Base-by-base conservation (phyloP, 2,113 vertebrate species). In the Equus quagga region DNA sequence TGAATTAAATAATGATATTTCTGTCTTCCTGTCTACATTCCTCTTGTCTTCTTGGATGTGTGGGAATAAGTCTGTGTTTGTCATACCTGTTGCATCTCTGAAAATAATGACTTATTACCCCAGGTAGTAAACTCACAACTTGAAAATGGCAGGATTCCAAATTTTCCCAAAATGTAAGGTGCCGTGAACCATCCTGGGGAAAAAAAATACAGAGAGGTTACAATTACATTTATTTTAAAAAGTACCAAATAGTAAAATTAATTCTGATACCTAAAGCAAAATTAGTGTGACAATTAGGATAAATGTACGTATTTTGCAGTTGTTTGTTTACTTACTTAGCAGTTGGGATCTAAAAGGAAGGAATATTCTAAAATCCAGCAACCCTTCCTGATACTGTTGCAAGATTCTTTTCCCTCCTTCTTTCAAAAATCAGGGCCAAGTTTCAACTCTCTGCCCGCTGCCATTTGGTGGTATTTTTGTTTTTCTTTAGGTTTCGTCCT, bases 401-500 rank as follows among this genome's bases (percentile, higher is more conserved):
- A 21, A 18, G n/a, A 4, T 1, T 14, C 17, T 19, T 5, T 3
- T 0, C 2, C 11, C 2, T 12, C 23, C 23, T 3, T 81, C 62
- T 88, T 69, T 36, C 26, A 36, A 67, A 70, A 81, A 62, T 70
- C 33, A 73, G 9, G 78, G 11, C 72, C 67, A 58, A 14, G 31
- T 82, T 93, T 88, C 49, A 75, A 13, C 49, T 95, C 69, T 19
- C 31, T 33, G 8, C n/a, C 17, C 9, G 26, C 18, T 86, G 60
- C 65, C 44, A 8, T 86, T 96, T 91, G 89, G 56, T 86, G 81
- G 15, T 65, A 44, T 64, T 58, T 85, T 94, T 95, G 62, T 92
- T 98, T 81, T 69, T 94, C 46, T 96, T 96, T 86, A 92, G 79
- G 78, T 94, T 96, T 65, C 93, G 83, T 31, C 33, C 73, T 46